phyloP scores from a whole-genome alignment of 1,140 invertebrate genomes.

The Sycophila sp. region DNA sequence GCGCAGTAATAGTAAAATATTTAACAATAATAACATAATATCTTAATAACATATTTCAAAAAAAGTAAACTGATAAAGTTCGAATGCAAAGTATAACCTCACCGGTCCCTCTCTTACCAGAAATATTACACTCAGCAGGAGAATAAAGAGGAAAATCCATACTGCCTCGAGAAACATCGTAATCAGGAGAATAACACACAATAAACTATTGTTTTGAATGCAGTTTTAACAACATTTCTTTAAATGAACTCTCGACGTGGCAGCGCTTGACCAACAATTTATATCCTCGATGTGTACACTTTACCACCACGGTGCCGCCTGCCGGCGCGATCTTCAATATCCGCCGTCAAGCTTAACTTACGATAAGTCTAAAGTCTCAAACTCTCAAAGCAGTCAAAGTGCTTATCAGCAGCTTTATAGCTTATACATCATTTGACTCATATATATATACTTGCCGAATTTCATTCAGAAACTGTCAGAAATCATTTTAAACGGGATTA shows the following conservation, averaged over 20 bases:
- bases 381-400: no score
- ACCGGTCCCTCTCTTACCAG: constrained; percentile 11
- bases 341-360: no score
- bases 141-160: constrained; percentile 10
- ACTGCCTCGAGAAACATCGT: constrained; percentile 19
- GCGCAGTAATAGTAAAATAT: not conserved
- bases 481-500: no score
- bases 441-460: no score
- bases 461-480: no score
- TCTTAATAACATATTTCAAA: not conserved
- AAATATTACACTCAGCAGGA: constrained; percentile 5
- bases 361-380: no score
- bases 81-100: constrained; percentile 33
- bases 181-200: not conserved
- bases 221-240: constrained; percentile 6
- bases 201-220: constrained; percentile 7
- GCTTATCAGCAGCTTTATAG: no score
- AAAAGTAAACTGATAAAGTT: no score
- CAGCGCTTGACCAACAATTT: constrained; percentile 10
- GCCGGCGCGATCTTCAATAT: no score
- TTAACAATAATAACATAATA: not conserved
- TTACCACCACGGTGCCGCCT: no score
- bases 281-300: not conserved
- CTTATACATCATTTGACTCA: no score
- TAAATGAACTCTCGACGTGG: constrained; percentile 27